phyloP scores from a whole-genome alignment of 2,888 invertebrate species.

The Chrysodeixis includens region DNA sequence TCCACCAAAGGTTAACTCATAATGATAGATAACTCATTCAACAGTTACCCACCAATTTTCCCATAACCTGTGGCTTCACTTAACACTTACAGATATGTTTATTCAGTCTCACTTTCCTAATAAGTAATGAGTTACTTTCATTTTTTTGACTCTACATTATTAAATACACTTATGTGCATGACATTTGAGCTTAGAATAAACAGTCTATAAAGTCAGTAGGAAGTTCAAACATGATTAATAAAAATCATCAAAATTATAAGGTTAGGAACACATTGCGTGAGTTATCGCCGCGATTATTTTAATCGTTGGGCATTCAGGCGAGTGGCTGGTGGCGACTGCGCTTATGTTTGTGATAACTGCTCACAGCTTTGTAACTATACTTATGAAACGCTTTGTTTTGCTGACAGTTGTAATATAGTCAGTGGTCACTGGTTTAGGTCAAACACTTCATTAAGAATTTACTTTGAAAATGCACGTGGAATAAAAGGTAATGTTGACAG shows the following conservation, averaged over 20 bases:
- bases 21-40: conserved; percentile 75
- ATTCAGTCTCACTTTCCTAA: conserved; percentile 60
- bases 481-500: neutral
- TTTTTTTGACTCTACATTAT: conserved; percentile 56
- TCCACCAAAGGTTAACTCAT: conserved; percentile 65
- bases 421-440: conserved; percentile 21
- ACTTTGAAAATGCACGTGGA: neutral
- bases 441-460: conserved; percentile 20
- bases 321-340: conserved; percentile 66
- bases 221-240: conserved; percentile 75
- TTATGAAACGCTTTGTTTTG: conserved; percentile 71
- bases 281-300: conserved; percentile 82
- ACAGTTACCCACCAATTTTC: conserved; percentile 66
- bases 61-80: conserved; percentile 72
- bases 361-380: conserved; percentile 63
- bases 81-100: conserved; percentile 74
- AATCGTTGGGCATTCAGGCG: conserved; percentile 73
- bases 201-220: conserved; percentile 62
- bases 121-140: conserved; percentile 61
- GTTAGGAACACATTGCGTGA: conserved; percentile 72
- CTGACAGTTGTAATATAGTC: conserved; percentile 70
- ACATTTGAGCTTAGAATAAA: conserved; percentile 46
- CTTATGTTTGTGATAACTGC: conserved; percentile 66
- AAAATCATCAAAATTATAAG: conserved; percentile 84
- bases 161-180: conserved; percentile 44